These are phyloP conservation scores for Sussaba pulchella DNA, from an alignment of 2,888 invertebrate species.

Conservation along the genomic window DNA sequence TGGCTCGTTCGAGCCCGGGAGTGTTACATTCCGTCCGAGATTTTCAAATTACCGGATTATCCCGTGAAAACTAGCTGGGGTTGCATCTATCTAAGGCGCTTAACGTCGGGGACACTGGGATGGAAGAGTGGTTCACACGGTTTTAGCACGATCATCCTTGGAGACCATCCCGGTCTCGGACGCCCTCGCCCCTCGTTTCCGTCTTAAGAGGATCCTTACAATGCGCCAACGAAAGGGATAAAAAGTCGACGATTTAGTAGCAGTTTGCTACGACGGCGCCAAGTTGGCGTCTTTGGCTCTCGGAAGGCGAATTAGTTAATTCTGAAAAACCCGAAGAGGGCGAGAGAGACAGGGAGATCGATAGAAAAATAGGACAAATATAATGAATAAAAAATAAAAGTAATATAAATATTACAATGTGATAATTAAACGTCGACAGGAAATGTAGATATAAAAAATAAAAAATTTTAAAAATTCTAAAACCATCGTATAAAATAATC, in stretches of 20 bases:
- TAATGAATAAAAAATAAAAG: neutral
- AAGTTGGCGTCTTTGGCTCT: conserved; percentile 55
- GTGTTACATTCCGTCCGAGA: conserved; percentile 75
- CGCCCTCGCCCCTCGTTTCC: conserved; percentile 24
- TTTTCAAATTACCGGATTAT: conserved; percentile 80
- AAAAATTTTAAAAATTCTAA: too few species aligned
- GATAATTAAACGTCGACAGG: too few species aligned
- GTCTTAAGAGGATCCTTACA: conserved; percentile 26
- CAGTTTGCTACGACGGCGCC: conserved; percentile 67
- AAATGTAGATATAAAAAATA: too few species aligned
- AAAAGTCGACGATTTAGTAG: conserved; percentile 69
- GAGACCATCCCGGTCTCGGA: conserved; percentile 63
- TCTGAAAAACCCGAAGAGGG: conserved; percentile 47
- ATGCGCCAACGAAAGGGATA: conserved; percentile 62
- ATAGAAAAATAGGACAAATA: conserved; percentile 39
- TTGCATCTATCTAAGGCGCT: conserved; percentile 76
- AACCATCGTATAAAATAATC: too few species aligned
- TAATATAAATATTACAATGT: too few species aligned
- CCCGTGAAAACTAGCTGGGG: conserved; percentile 76
- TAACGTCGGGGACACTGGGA: conserved; percentile 74
- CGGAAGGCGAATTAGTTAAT: conserved; percentile 65
- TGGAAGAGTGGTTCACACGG: conserved; percentile 73
- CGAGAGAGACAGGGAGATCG: conserved; percentile 10
- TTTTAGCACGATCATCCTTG: conserved; percentile 75
- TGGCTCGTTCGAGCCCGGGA: conserved; percentile 49